Evolutionary conservation across 2,888 invertebrate genomes (phyloP).

Genomic region (Empis stercorea): DNA sequence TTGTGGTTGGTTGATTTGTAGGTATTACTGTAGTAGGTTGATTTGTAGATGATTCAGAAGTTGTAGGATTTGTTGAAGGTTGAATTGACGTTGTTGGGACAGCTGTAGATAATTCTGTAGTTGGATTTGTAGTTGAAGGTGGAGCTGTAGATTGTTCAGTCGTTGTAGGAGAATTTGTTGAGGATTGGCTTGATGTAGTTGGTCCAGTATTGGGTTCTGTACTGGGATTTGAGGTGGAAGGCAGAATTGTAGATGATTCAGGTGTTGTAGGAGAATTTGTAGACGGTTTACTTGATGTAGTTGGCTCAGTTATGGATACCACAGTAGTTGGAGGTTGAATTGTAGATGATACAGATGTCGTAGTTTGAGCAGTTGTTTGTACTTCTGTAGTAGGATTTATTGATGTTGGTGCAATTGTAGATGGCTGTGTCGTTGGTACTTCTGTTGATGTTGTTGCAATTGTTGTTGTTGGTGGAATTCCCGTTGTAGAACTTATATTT

Average conservation of each 20-base stretch:
- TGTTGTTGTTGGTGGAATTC: slow-evolving; percentile 14
- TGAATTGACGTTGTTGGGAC: slow-evolving; percentile 8
- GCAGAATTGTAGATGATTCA: slow-evolving; percentile 20
- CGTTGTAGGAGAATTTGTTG: slow-evolving; percentile 6
- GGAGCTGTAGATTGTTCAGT: slow-evolving; percentile 7
- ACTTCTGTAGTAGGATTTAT: slow-evolving; percentile 4
- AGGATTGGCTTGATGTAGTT: slow-evolving; percentile 13
- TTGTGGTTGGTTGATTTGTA: slow-evolving; percentile 7
- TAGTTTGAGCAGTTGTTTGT: slow-evolving; percentile 8
- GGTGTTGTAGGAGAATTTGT: slow-evolving; percentile 14
- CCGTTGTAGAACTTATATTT: slow-evolving; percentile 3
- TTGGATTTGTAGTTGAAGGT: slow-evolving; percentile 9
- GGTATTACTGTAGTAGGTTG: slow-evolving; percentile 15
- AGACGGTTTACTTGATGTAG: slow-evolving; percentile 7
- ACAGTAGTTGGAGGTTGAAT: slow-evolving; percentile 7
- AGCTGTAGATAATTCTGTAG: slow-evolving; percentile 8
- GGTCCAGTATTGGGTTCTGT: slow-evolving; percentile 9
- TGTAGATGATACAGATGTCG: no score
- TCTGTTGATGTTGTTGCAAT: slow-evolving; percentile 14
- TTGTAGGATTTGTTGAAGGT: slow-evolving; percentile 13
- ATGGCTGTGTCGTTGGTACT: slow-evolving; percentile 18
- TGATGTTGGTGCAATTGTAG: slow-evolving; percentile 18
- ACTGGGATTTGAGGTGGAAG: background rate
- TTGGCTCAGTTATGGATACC: no score
- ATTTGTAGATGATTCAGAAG: slow-evolving; percentile 2